These are phyloP conservation scores for Incurvaria masculella DNA, from an alignment of 2,888 invertebrate genomes.

Conservation along the genomic window DNA sequence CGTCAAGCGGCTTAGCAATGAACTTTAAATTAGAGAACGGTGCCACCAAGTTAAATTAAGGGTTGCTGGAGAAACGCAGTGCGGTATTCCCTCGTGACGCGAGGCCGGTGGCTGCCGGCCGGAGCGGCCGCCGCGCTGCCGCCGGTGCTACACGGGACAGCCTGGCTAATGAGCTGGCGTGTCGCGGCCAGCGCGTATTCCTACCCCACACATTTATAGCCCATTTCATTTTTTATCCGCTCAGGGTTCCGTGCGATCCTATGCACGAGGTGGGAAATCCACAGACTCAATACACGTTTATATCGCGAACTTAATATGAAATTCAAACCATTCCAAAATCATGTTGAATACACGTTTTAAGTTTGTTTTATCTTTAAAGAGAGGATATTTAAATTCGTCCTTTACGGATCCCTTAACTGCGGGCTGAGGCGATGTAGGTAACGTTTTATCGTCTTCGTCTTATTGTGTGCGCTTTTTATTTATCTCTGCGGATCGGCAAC, in stretches of 20 bases:
- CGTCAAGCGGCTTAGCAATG: too few species aligned
- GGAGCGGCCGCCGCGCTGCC: conserved; percentile 20
- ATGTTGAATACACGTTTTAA: too few species aligned
- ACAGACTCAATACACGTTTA: too few species aligned
- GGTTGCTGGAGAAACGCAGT: neutral
- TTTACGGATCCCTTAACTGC: too few species aligned
- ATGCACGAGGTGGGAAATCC: too few species aligned
- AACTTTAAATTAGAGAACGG: neutral
- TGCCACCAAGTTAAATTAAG: neutral
- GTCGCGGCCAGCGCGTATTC: conserved; percentile 21
- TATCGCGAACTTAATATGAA: too few species aligned
- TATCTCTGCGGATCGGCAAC: conserved; percentile 47
- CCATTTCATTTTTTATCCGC: neutral
- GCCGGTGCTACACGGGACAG: conserved; percentile 16
- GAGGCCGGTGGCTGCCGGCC: neutral
- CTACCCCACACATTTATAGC: neutral
- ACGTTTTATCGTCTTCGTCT: conserved; percentile 19
- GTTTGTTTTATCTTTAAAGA: too few species aligned
- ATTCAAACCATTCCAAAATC: too few species aligned
- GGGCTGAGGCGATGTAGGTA: neutral
- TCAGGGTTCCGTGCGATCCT: neutral
- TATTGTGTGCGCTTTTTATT: conserved; percentile 54
- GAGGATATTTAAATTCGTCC: too few species aligned
- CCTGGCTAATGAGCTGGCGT: conserved; percentile 53
- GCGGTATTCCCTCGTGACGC: neutral